phyloP scores from a whole-genome alignment of 2,888 invertebrate species.

The Lasioglossum figueresi region DNA sequence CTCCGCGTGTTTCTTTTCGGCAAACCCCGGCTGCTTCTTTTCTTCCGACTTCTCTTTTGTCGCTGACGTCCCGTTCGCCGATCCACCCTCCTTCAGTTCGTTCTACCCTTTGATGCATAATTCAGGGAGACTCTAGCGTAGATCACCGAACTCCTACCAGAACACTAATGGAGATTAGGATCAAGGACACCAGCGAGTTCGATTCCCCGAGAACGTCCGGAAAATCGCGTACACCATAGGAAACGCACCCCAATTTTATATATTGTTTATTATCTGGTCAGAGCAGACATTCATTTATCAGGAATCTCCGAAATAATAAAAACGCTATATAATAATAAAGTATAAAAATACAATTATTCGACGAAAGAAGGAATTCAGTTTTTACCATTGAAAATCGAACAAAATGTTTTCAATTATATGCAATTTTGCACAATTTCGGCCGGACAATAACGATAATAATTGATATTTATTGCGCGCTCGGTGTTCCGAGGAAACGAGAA shows the following conservation, averaged over 20 bases:
- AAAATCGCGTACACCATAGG: neutral
- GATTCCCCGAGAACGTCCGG: neutral
- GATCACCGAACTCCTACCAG: conserved; percentile 34
- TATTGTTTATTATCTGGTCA: neutral
- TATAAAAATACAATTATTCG: too few species aligned
- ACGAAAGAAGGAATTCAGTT: too few species aligned
- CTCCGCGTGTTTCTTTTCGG: neutral
- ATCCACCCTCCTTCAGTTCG: neutral
- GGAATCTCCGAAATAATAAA: too few species aligned
- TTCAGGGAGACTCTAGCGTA: conserved; percentile 68
- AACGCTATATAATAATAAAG: too few species aligned
- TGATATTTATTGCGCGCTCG: neutral
- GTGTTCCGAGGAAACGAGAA: neutral
- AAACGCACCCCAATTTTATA: neutral
- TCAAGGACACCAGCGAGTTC: neutral
- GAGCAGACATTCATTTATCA: neutral
- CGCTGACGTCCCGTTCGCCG: neutral
- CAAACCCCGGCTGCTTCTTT: neutral
- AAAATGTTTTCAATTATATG: neutral
- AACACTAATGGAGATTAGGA: conserved; percentile 37
- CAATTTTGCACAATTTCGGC: neutral
- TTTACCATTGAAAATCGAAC: neutral
- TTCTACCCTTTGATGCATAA: conserved; percentile 74
- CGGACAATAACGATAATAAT: neutral
- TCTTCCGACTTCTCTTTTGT: neutral